Evolutionary conservation across 1,140 invertebrate genomes (phyloP), one percentile per base, ranked within the genome.

Genomic region (Zaprionus ornatus): DNA sequence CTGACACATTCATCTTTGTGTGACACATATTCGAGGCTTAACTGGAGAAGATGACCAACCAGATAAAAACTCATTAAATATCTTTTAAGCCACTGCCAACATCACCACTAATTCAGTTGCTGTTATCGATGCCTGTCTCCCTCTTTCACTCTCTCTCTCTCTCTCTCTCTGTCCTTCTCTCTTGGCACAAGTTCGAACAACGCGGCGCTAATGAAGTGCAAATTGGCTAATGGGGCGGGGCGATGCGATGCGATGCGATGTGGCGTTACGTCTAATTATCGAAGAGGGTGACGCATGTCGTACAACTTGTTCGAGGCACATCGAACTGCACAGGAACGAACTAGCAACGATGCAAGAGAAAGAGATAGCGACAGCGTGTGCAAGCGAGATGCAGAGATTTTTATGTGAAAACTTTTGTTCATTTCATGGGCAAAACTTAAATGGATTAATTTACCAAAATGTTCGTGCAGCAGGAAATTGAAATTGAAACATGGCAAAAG

Each of bases 401-500:
- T 90, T 90, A 90, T 90, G 86, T 69, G 87, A 91, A 91, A 90
- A 90, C 56, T 90, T 90, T 85, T 72, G 69, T 79, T 82, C 85
- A 85, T 81, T 91, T 83, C 74, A 87, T 91, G 82, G 72, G 87
- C 74, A 61, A 87, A 90, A 88, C 84, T 88, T 88, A 79, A 88
- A 88, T 88, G 85, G 84, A 88, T 88, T 88, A 84, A 88, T 88
- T 88, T 84, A 81, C 64, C 74, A 76, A 88, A 90, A 80, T 70
- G 84, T 83, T 87, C 77, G 73, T 80, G 73, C 67, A 54, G 73
- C 57, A 88, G 85, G 80, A 88, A 88, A 88, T 88, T 90, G 84
- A 88, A 87, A 87, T 77, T 68, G 79, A 73, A 59, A 54, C 68
- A 67, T 25, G 23, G 69, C 62, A 50, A 27, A 66, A 63, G 37